These are phyloP conservation scores for Caenorhabditis latens DNA, from an alignment of 1,140 invertebrate genomes.

Conservation along the genomic window DNA sequence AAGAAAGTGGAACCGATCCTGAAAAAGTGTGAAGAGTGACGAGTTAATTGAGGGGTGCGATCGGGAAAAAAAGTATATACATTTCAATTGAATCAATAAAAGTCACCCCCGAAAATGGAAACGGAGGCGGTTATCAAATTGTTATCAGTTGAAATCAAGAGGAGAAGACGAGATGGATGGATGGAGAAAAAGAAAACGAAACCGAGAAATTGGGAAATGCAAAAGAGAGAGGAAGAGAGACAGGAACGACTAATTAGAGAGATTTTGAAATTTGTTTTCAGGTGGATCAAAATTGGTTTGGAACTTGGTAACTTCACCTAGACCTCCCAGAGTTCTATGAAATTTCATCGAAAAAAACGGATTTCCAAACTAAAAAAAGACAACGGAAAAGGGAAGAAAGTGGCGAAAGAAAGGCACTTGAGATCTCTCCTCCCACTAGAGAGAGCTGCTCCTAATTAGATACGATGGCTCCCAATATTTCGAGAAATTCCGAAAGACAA, in stretches of 20 bases:
- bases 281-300: background rate
- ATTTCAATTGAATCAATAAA: background rate
- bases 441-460: constrained; percentile 34
- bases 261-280: background rate
- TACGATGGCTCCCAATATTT: constrained; percentile 44
- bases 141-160: constrained; percentile 24
- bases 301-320: background rate
- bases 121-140: constrained; percentile 3
- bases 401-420: background rate
- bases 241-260: background rate
- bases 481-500: background rate
- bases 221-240: no score
- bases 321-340: no score
- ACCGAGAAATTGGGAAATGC: background rate
- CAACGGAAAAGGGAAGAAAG: background rate
- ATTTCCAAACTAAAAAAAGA: background rate
- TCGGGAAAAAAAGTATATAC: no score
- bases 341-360: no score
- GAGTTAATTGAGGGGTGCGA: no score
- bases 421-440: background rate
- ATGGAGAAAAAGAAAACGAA: constrained; percentile 1
- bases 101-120: background rate
- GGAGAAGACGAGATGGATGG: background rate
- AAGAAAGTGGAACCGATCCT: background rate
- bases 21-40: background rate